Percentiles rank a stretch among this genome's conserved stretches.
phyloP scores from a whole-genome alignment of 2,888 invertebrate species.

The Leptinotarsa rubiginosa region DNA sequence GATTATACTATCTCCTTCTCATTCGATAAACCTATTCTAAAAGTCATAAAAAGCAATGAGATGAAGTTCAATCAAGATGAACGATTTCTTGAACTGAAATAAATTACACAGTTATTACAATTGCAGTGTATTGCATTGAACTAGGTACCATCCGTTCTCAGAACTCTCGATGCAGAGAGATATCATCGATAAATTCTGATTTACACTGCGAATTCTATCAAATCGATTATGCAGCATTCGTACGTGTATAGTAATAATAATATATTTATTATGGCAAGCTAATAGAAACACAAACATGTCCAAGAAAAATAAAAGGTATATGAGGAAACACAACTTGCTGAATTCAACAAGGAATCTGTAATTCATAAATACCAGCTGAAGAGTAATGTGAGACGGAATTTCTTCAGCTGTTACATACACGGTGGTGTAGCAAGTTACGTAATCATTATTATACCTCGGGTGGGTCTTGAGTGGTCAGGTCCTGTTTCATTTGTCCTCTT shows the following conservation, averaged over 20 bases:
- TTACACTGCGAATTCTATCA: conserved; percentile 36
- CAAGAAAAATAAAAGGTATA: conserved; percentile 37
- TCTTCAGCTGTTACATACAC: conserved; percentile 25
- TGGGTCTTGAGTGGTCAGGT: background rate
- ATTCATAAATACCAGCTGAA: conserved; percentile 50
- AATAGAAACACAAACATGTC: conserved; percentile 45
- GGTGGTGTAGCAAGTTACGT: background rate
- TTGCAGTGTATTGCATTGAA: background rate
- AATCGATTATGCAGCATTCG: conserved; percentile 35
- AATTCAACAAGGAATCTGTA: conserved; percentile 40
- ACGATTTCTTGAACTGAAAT: background rate
- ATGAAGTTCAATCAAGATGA: background rate
- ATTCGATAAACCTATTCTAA: background rate
- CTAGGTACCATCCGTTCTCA: conserved; percentile 16
- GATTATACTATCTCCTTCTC: too few species aligned
- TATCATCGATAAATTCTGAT: conserved; percentile 38
- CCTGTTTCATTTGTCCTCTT: too few species aligned
- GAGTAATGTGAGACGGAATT: conserved; percentile 33
- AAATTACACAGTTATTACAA: conserved; percentile 6
- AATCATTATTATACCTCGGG: background rate
- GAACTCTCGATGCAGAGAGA: conserved; percentile 15
- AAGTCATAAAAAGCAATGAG: background rate
- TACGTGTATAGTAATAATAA: conserved; percentile 35
- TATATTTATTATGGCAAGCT: conserved; percentile 43
- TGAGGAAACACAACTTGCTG: conserved; percentile 38